phyloP scores from a whole-genome alignment of 2,888 invertebrate species.

The Spodoptera littoralis region DNA sequence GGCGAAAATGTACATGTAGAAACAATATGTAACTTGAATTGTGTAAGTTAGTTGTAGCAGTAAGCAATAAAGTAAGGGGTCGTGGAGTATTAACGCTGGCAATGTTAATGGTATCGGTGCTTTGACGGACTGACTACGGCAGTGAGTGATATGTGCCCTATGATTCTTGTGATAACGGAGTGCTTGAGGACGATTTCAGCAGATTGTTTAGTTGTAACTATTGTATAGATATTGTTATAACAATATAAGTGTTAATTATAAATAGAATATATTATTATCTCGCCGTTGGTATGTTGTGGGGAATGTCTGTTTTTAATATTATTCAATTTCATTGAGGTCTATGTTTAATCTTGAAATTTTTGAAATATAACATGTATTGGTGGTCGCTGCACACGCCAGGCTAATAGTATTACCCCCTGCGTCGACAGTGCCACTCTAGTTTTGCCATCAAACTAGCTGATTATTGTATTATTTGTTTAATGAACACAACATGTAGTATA shows the following conservation, averaged over 20 bases:
- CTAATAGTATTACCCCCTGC: slow-evolving; percentile 3
- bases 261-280: slow-evolving; percentile 76
- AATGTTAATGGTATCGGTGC: slow-evolving; percentile 69
- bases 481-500: slow-evolving; percentile 54
- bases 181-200: slow-evolving; percentile 64
- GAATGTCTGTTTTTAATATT: slow-evolving; percentile 85
- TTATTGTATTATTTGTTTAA: slow-evolving; percentile 43
- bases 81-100: slow-evolving; percentile 48
- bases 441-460: slow-evolving; percentile 49
- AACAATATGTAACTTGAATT: slow-evolving; percentile 72
- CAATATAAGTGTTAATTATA: slow-evolving; percentile 83
- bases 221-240: slow-evolving; percentile 79
- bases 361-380: slow-evolving; percentile 26
- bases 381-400: slow-evolving; percentile 3
- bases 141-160: slow-evolving; percentile 77
- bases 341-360: slow-evolving; percentile 58
- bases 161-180: slow-evolving; percentile 79
- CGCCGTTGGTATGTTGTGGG: slow-evolving; percentile 73
- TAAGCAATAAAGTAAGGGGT: slow-evolving; percentile 50
- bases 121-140: slow-evolving; percentile 60
- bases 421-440: slow-evolving; percentile 22
- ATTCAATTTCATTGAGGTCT: slow-evolving; percentile 76
- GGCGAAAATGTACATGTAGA: slow-evolving; percentile 42
- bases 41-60: slow-evolving; percentile 47
- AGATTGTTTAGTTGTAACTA: slow-evolving; percentile 75